phyloP scores from a whole-genome alignment of 2,797 vertebrate genomes.

The Phyllotis vaccarum region DNA sequence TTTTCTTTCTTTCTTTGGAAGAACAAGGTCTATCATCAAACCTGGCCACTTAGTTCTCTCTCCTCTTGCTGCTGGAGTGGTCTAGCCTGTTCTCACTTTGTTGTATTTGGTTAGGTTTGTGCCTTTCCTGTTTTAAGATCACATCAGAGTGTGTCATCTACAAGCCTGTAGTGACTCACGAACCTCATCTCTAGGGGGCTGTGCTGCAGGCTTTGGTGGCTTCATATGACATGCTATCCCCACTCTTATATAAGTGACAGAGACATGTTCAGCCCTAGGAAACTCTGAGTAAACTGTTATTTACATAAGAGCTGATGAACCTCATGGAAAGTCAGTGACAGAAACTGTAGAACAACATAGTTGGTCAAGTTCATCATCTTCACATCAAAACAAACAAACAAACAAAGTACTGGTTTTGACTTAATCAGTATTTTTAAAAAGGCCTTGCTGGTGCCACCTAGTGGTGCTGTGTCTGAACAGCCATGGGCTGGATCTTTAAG shows the following conservation, averaged over 20 bases:
- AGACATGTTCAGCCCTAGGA: not conserved
- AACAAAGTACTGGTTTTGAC: not conserved
- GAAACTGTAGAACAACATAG: not conserved
- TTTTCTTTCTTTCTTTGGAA: not conserved
- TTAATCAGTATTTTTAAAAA: not conserved
- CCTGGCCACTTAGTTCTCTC: not conserved
- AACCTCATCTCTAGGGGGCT: not conserved
- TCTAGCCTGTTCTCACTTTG: not conserved
- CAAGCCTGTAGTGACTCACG: slow-evolving; percentile 29
- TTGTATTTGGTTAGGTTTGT: slow-evolving; percentile 2
- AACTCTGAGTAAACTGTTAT: not conserved
- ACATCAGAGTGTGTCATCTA: not conserved
- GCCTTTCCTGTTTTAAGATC: slow-evolving; percentile 56
- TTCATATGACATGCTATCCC: not conserved
- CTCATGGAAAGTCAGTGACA: not conserved
- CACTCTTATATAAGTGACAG: not conserved
- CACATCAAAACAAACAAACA: not conserved
- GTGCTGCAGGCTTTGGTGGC: not conserved
- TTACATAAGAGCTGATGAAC: not conserved
- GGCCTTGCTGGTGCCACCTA: slow-evolving; percentile 64
- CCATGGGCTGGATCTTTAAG: not conserved
- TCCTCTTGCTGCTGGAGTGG: not conserved
- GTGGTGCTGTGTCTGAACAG: slow-evolving; percentile 37
- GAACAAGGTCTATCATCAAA: not conserved
- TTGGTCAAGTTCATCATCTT: not conserved